phyloP scores from a whole-genome alignment of 2,797 vertebrate species.

The Leuciscus waleckii region DNA sequence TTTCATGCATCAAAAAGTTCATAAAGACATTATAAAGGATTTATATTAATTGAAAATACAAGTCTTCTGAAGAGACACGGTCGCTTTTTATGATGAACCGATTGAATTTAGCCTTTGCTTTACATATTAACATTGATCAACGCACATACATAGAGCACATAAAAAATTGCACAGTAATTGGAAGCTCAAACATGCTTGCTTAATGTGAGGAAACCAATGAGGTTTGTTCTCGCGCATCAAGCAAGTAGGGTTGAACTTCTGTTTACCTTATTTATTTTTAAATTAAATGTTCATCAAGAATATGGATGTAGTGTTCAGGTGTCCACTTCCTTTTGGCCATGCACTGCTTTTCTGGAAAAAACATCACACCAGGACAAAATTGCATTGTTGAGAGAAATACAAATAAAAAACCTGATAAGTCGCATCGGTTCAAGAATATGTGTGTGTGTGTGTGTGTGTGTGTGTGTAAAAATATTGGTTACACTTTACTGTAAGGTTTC shows the following conservation, averaged over 20 bases:
- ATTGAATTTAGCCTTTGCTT: neutral
- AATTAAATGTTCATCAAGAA: neutral
- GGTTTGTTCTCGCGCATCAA: neutral
- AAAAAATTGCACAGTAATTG: neutral
- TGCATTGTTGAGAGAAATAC: neutral
- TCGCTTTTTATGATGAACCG: neutral
- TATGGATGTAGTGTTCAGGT: neutral
- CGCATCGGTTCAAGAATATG: neutral
- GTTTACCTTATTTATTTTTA: neutral
- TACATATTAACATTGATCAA: neutral
- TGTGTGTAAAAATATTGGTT: neutral
- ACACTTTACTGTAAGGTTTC: neutral
- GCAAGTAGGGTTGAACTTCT: neutral
- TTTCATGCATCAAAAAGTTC: neutral
- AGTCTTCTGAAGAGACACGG: neutral
- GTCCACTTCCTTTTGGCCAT: neutral
- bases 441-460: neutral
- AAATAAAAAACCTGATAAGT: neutral
- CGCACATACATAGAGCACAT: neutral
- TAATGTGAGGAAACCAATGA: neutral
- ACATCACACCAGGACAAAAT: neutral
- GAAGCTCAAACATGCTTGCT: neutral
- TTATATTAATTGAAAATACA: neutral
- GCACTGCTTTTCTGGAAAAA: neutral
- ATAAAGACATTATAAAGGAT: neutral